Conservation (phyloP, 2,888 invertebrate genomes). For the Ctena decussata region DNA sequence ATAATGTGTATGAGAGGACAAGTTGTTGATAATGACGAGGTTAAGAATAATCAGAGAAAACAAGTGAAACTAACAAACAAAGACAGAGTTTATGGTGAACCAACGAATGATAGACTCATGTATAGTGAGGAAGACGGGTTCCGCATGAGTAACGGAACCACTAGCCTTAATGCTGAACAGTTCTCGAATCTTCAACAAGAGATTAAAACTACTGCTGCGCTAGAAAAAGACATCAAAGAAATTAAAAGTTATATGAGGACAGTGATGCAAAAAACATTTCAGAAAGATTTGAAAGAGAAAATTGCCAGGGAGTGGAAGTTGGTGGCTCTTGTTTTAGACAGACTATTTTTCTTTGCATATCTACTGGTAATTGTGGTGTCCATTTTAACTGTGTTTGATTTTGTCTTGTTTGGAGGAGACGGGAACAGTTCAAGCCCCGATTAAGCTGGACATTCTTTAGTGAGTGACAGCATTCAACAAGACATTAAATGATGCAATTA, state of each 20-base stretch:
- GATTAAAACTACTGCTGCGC: conserved; percentile 48
- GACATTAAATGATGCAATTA: no score
- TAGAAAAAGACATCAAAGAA: conserved; percentile 83
- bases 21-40: conserved; percentile 52
- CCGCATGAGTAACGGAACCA: conserved; percentile 21
- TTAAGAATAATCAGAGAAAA: conserved; percentile 44
- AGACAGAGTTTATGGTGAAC: conserved; percentile 68
- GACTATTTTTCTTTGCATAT: conserved; percentile 86
- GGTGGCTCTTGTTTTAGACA: conserved; percentile 84
- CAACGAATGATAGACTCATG: conserved; percentile 76
- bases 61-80: conserved; percentile 37
- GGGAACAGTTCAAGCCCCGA: no score
- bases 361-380: conserved; percentile 83
- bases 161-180: conserved; percentile 13
- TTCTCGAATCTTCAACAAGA: conserved; percentile 29
- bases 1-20: conserved; percentile 83
- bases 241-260: conserved; percentile 77
- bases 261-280: conserved; percentile 77
- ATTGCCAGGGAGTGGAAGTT: conserved; percentile 84
- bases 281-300: conserved; percentile 80
- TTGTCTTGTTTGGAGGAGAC: conserved; percentile 60
- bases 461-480: no score
- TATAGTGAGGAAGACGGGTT: conserved; percentile 74
- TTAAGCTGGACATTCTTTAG: no score
- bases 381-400: conserved; percentile 83